These are phyloP conservation scores for Axinella damicornis DNA, from an alignment of 37 sponge, comb jelly and placozoan species.

Conservation along the genomic window DNA sequence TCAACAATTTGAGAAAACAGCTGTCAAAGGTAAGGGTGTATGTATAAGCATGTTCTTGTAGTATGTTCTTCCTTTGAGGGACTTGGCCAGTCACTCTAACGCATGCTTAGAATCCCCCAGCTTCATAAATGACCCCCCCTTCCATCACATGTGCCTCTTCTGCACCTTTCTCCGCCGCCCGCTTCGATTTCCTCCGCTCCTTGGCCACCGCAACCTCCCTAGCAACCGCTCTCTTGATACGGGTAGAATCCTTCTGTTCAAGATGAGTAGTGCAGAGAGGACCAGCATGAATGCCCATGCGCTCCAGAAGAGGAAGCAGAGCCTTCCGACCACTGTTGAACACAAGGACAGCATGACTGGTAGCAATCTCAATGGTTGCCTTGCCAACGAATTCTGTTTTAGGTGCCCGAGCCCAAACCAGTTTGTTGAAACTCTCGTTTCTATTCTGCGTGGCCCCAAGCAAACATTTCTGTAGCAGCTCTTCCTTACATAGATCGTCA, in stretches of 20 bases:
- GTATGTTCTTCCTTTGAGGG: too few relatives aligned
- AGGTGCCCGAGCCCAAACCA: neutral
- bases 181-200: conserved; percentile 25
- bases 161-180: conserved; percentile 19
- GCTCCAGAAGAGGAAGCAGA: conserved; percentile 12
- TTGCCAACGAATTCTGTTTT: neutral
- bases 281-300: conserved; percentile 4
- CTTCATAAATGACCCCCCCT: conserved; percentile 6
- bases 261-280: conserved; percentile 25
- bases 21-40: too few relatives aligned
- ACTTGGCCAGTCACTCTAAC: too few relatives aligned
- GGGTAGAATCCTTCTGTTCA: neutral
- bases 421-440: conserved; percentile 18
- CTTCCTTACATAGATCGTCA: neutral
- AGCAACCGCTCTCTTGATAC: neutral
- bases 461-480: conserved; percentile 33
- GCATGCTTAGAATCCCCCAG: conserved; percentile 26
- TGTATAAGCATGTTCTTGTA: too few relatives aligned
- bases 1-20: too few relatives aligned
- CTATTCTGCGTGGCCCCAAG: conserved; percentile 8
- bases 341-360: too few relatives aligned
- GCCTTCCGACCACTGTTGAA: too few relatives aligned
- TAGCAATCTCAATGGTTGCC: conserved; percentile 14
- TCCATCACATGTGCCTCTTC: conserved; percentile 3
- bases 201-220: neutral